Percentiles rank a stretch among this genome's conserved stretches.
These are phyloP conservation scores for Phrixothrix hirtus DNA, from an alignment of 2,888 invertebrate genomes.

Conservation along the genomic window DNA sequence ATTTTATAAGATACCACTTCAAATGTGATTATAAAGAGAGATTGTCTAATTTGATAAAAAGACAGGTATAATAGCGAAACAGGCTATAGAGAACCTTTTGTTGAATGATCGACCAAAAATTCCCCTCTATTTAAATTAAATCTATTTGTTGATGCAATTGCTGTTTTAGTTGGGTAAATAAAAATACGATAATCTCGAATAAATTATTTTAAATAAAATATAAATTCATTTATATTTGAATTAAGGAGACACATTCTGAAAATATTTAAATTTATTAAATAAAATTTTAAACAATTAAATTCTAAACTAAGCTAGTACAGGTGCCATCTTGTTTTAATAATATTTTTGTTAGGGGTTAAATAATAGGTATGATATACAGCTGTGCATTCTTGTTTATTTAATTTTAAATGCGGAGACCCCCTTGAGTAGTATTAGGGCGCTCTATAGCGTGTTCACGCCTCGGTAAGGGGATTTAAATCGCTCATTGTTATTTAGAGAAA, in stretches of 20 bases:
- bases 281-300: constrained; percentile 13
- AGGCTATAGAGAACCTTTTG: not conserved
- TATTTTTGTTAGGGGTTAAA: constrained; percentile 40
- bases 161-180: not conserved
- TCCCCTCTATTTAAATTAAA: not conserved
- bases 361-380: constrained; percentile 50
- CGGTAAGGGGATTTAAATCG: constrained; percentile 44
- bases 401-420: constrained; percentile 46
- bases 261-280: not conserved
- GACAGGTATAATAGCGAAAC: constrained; percentile 5
- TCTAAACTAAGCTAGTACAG: constrained; percentile 25
- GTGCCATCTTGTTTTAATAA: constrained; percentile 40
- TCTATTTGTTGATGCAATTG: not conserved
- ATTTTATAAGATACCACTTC: not conserved
- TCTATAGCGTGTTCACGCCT: constrained; percentile 45
- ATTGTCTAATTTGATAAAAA: constrained; percentile 7
- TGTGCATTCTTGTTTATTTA: constrained; percentile 49
- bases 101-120: not conserved
- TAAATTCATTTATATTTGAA: no score
- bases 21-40: constrained; percentile 6
- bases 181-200: no score
- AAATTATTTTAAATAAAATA: no score
- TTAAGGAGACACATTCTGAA: no score
- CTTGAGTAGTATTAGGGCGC: constrained; percentile 44
- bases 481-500: constrained; percentile 35